Conservation (phyloP, 2,797 vertebrate genomes). For the Euphonia xanthogaster region DNA sequence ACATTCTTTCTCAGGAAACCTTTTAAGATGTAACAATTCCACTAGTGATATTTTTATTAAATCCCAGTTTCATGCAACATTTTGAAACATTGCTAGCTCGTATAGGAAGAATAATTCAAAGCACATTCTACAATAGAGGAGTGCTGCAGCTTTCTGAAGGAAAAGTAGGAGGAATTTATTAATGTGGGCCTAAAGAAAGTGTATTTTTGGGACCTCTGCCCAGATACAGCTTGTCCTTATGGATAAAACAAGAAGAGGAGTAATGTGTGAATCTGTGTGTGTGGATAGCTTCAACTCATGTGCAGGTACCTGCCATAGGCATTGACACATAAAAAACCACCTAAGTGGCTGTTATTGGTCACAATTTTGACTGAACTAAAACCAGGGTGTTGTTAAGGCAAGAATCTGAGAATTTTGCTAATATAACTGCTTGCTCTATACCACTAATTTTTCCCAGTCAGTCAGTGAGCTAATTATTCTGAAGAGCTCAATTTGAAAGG, state of each 20-base stretch:
- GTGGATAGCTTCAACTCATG: background rate
- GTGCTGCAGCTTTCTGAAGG: background rate
- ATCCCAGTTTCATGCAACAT: background rate
- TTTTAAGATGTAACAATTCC: background rate
- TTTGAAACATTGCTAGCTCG: background rate
- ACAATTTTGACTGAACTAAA: background rate
- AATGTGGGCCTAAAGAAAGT: background rate
- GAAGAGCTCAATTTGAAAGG: background rate
- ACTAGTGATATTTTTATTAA: background rate
- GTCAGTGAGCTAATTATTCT: background rate
- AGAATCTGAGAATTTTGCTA: background rate
- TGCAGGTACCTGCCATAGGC: too few species aligned
- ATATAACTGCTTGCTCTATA: background rate
- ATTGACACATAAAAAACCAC: background rate
- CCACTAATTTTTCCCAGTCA: background rate
- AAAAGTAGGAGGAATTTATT: background rate
- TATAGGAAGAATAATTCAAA: background rate
- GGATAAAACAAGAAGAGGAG: background rate
- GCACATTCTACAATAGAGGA: background rate
- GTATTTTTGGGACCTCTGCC: background rate
- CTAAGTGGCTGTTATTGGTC: background rate
- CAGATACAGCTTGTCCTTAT: background rate
- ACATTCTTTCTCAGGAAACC: background rate
- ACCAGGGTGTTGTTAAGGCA: background rate
- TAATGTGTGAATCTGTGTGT: background rate